Evolutionary conservation across 2,113 vertebrate genomes (phyloP), one percentile per base, ranked within the genome.

Genomic region (Urocynchramus pylzowi): DNA sequence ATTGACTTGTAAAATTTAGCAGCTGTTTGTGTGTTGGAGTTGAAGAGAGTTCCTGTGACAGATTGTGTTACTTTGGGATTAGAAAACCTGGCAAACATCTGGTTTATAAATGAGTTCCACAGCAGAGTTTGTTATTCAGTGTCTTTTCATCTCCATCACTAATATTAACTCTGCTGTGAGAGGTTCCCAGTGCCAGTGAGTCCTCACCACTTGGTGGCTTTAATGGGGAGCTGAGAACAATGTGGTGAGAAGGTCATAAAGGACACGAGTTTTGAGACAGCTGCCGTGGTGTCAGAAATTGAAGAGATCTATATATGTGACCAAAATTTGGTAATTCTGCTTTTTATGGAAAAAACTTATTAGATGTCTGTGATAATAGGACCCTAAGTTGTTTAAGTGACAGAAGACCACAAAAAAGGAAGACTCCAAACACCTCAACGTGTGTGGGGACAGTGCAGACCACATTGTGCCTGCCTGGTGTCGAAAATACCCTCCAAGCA

Each of bases 1-100:
- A 89, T 37, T 75, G 69, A 44, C 65, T 68, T 60, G 49, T 82
- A 89, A 93, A 91, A 75, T 60, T 17, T 31, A 64, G 31, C 61
- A 71, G 65, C 78, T 89, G 57, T 44, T 37, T 42, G 7, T 45
- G 15, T 57, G 63, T 31, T 71, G 35, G 60, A 33, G n/a, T 6
- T 5, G 15, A 49, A 45, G 45, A 6, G 16, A 7, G 6, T 26
- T 93, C 78, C 24, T 79, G 35, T 42, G 90, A 47, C 54, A 87
- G 61, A 82, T 63, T n/a, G 39, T 10, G 4, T 82, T 74, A 35
- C 65, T 87, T 60, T 7, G 37, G 56, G 57, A n/a, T 77, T 71
- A 82, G 82, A 79, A 95, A 93, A 75, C 35, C 60, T 56, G 35
- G 63, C 47, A 56, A 93, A 84, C 61, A 93, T 87, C 84, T 96